phyloP scores from a whole-genome alignment of 2,888 invertebrate species.

The Tinea trinotella region DNA sequence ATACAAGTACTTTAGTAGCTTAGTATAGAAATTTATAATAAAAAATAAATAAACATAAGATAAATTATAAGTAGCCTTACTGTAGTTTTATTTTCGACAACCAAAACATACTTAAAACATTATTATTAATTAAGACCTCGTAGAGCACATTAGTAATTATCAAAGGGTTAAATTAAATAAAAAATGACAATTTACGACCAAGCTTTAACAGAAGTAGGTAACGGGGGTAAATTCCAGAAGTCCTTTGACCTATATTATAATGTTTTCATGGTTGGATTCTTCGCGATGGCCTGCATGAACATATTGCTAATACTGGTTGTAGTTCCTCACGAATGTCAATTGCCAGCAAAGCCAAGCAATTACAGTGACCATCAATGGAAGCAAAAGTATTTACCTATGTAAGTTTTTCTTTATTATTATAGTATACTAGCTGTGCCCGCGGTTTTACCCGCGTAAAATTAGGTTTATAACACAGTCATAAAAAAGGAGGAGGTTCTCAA shows the following conservation, averaged over 20 bases:
- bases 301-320: slow-evolving; percentile 51
- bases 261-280: slow-evolving; percentile 40
- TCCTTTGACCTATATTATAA: slow-evolving; percentile 52
- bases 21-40: too few species aligned
- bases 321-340: slow-evolving; percentile 52
- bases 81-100: too few species aligned
- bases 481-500: too few species aligned
- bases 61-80: too few species aligned
- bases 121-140: background rate
- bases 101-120: too few species aligned
- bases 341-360: slow-evolving; percentile 42
- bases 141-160: too few species aligned
- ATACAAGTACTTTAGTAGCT: too few species aligned
- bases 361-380: slow-evolving; percentile 45
- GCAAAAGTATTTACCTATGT: slow-evolving; percentile 39
- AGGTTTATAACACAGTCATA: too few species aligned
- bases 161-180: background rate
- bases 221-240: slow-evolving; percentile 54
- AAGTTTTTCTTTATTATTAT: slow-evolving; percentile 25
- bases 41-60: too few species aligned
- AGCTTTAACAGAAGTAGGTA: slow-evolving; percentile 41
- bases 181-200: slow-evolving; percentile 41
- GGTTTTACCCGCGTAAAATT: too few species aligned
- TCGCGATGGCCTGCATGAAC: slow-evolving; percentile 51
- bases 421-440: too few species aligned